Conservation (phyloP, 2,797 vertebrate genomes). For the Xenentodon cancila region DNA sequence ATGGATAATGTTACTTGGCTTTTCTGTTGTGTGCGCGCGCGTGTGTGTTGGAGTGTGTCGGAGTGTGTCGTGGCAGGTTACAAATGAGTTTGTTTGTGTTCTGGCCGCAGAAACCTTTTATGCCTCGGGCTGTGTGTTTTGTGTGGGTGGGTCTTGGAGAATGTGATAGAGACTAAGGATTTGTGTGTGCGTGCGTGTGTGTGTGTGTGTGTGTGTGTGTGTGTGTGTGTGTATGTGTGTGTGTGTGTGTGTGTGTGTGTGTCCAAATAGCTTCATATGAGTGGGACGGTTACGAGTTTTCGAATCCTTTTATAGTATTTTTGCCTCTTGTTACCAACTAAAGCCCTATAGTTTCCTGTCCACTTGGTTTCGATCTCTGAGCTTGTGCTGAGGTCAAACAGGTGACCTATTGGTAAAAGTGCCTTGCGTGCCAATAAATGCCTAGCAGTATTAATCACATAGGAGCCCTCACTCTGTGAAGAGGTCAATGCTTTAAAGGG, state of each 20-base stretch:
- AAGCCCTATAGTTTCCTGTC: constrained; percentile 67
- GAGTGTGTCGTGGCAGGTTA: constrained; percentile 75
- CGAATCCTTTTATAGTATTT: constrained; percentile 59
- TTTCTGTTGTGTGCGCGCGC: constrained; percentile 41
- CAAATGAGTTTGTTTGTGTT: constrained; percentile 82
- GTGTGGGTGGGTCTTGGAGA: constrained; percentile 77
- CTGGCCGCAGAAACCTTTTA: constrained; percentile 76
- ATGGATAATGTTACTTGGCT: constrained; percentile 67
- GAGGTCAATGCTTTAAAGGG: constrained; percentile 81
- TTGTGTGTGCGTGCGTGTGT: constrained; percentile 17
- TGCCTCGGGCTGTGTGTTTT: constrained; percentile 78
- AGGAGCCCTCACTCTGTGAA: constrained; percentile 68
- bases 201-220: constrained; percentile 25
- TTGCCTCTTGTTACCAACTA: constrained; percentile 55
- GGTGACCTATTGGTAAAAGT: constrained; percentile 83
- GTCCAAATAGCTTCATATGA: constrained; percentile 52
- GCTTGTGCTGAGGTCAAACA: constrained; percentile 69
- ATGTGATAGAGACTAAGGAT: constrained; percentile 68
- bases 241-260: constrained; percentile 25
- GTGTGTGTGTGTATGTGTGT: constrained; percentile 38
- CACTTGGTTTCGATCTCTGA: constrained; percentile 67
- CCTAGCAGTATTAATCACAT: constrained; percentile 80
- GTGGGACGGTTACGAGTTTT: constrained; percentile 59
- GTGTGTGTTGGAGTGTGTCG: constrained; percentile 51
- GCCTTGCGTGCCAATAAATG: constrained; percentile 79